Evolutionary conservation across 2,888 invertebrate species (phyloP).

Genomic region (Tholera decimalis): DNA sequence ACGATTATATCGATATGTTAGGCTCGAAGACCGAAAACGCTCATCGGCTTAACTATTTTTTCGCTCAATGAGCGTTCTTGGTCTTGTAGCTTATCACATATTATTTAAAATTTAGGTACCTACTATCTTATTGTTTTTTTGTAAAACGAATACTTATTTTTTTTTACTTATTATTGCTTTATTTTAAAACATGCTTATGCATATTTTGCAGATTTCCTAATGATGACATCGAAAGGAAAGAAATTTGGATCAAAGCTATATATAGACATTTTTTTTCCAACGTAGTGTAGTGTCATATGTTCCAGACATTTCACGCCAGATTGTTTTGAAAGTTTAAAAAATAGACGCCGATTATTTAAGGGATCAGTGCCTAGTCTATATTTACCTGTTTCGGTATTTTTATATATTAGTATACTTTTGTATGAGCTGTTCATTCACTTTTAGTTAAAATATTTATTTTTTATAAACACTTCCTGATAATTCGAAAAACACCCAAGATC

Average conservation of each 20-base stretch:
- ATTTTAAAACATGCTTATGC: background rate
- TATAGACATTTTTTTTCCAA: background rate
- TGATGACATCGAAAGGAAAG: background rate
- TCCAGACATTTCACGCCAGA: background rate
- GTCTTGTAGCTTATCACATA: no score
- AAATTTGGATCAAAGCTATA: constrained; percentile 2
- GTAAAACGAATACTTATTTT: no score
- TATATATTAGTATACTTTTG: background rate
- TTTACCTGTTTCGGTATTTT: background rate
- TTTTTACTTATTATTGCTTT: background rate
- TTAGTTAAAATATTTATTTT: no score
- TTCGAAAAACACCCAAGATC: no score
- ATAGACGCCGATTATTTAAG: background rate
- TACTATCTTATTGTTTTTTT: no score
- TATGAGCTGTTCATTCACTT: no score
- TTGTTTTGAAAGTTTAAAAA: background rate
- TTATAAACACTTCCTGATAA: no score
- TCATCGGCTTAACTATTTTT: no score
- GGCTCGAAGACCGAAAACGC: no score
- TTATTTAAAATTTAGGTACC: no score
- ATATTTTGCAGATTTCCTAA: constrained; percentile 3
- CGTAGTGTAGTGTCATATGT: background rate
- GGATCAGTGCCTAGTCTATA: constrained; percentile 1
- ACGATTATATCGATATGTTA: no score
- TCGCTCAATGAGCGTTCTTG: no score